Evolutionary conservation across 53 echinoderm and acorn worm species (phyloP).

Genomic region (Hippasteria phrygiana): DNA sequence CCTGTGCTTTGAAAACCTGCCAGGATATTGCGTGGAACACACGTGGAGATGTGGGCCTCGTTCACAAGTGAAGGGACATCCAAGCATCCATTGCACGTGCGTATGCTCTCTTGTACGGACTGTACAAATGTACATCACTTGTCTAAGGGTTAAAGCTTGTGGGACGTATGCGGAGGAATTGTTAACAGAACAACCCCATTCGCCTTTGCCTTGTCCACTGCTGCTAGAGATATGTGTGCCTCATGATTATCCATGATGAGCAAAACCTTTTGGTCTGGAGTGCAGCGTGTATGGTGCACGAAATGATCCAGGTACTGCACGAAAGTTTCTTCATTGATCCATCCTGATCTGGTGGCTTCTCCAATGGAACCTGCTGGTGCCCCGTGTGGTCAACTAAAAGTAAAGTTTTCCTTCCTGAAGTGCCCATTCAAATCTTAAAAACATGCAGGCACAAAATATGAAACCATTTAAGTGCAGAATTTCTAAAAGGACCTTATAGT

Average conservation of each 20-base stretch:
- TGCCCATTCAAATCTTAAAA: too few relatives aligned
- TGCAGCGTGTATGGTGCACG: constrained; percentile 63
- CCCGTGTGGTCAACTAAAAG: too few relatives aligned
- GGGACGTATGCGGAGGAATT: constrained; percentile 74
- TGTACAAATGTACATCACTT: constrained; percentile 30
- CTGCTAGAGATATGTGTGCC: constrained; percentile 66
- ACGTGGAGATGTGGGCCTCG: constrained; percentile 32
- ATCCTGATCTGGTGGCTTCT: constrained; percentile 64
- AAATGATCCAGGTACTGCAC: constrained; percentile 70
- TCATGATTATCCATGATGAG: constrained; percentile 81
- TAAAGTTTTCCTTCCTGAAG: too few relatives aligned
- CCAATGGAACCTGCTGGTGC: constrained; percentile 67
- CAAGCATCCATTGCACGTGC: constrained; percentile 62
- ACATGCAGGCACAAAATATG: too few relatives aligned
- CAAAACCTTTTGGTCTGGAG: constrained; percentile 65
- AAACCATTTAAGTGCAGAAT: too few relatives aligned
- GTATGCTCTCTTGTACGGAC: constrained; percentile 64
- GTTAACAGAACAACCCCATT: constrained; percentile 63
- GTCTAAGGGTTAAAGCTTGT: constrained; percentile 66
- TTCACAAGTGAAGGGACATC: constrained; percentile 69
- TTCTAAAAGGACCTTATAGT: too few relatives aligned
- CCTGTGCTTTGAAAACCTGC: constrained; percentile 54
- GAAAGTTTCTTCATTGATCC: constrained; percentile 75
- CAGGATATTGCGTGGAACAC: neutral
- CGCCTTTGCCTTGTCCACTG: constrained; percentile 36